Percentiles rank a stretch among this genome's conserved stretches.
phyloP scores from a whole-genome alignment of 2,113 vertebrate species.

The Hassar affinis region DNA sequence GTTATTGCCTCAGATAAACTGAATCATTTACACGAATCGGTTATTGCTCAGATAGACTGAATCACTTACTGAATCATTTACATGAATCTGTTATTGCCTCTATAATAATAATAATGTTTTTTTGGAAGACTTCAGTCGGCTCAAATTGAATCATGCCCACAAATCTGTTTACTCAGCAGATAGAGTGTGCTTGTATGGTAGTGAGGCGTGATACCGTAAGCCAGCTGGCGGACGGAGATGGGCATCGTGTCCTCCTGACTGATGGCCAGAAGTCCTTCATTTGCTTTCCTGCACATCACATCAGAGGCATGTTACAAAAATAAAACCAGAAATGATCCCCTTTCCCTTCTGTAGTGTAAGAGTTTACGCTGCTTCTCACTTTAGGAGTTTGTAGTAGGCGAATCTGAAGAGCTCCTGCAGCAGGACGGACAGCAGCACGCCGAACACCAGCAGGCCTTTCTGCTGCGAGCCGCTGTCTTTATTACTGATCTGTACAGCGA shows the following conservation, averaged over 20 bases:
- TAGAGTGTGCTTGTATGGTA: too few relatives aligned
- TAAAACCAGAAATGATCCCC: not conserved
- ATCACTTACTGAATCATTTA: too few relatives aligned
- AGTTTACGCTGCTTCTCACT: slow-evolving; percentile 65
- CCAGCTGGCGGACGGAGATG: slow-evolving; percentile 77
- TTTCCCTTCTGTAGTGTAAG: too few relatives aligned
- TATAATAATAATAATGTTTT: too few relatives aligned
- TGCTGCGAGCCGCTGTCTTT: slow-evolving; percentile 66
- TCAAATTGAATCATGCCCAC: too few relatives aligned
- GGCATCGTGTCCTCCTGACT: slow-evolving; percentile 79
- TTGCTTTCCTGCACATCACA: slow-evolving; percentile 76
- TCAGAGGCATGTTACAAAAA: not conserved
- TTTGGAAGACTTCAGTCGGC: too few relatives aligned
- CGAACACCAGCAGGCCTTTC: slow-evolving; percentile 76
- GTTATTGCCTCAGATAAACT: too few relatives aligned
- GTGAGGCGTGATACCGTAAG: slow-evolving; percentile 72
- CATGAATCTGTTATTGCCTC: too few relatives aligned
- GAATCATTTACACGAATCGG: too few relatives aligned
- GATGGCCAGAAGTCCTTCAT: slow-evolving; percentile 78
- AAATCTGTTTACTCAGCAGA: too few relatives aligned
- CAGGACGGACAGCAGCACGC: slow-evolving; percentile 74
- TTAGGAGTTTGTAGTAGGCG: slow-evolving; percentile 74
- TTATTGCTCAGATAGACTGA: too few relatives aligned
- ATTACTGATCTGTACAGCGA: slow-evolving; percentile 70
- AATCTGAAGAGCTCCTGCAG: slow-evolving; percentile 76